phyloP scores from a whole-genome alignment of 2,888 invertebrate species.

The Scaptomyza cyrtandrae region DNA sequence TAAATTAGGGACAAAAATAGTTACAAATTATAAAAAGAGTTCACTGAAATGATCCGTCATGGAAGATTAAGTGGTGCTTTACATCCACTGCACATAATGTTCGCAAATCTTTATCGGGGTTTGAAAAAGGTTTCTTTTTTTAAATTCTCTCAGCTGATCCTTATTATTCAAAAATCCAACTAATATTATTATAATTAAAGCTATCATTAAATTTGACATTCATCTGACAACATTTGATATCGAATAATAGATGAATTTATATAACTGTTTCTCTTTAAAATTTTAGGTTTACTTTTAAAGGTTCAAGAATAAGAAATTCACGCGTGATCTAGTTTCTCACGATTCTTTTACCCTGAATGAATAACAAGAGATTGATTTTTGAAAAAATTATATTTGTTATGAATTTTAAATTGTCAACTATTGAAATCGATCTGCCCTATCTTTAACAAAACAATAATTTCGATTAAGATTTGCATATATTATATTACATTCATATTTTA shows the following conservation, averaged over 20 bases:
- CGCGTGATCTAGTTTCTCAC: neutral
- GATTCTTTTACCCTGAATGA: neutral
- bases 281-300: no score
- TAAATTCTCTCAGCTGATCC: neutral
- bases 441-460: neutral
- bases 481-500: slow-evolving; percentile 15
- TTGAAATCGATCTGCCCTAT: neutral
- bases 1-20: neutral
- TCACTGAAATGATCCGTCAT: no score
- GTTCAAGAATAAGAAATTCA: neutral
- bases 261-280: neutral
- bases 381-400: neutral
- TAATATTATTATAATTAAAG: neutral
- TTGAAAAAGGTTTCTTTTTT: no score
- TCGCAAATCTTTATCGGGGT: neutral
- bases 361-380: neutral
- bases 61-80: neutral
- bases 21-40: neutral
- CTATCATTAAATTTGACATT: neutral
- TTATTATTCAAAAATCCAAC: neutral
- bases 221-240: neutral
- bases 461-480: neutral
- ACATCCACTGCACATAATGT: no score
- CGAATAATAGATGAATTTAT: neutral
- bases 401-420: slow-evolving; percentile 2